Percentiles rank a stretch among this genome's conserved stretches.
These are phyloP conservation scores for Suncus etruscus DNA, from an alignment of 2,113 vertebrate species.

Conservation along the genomic window DNA sequence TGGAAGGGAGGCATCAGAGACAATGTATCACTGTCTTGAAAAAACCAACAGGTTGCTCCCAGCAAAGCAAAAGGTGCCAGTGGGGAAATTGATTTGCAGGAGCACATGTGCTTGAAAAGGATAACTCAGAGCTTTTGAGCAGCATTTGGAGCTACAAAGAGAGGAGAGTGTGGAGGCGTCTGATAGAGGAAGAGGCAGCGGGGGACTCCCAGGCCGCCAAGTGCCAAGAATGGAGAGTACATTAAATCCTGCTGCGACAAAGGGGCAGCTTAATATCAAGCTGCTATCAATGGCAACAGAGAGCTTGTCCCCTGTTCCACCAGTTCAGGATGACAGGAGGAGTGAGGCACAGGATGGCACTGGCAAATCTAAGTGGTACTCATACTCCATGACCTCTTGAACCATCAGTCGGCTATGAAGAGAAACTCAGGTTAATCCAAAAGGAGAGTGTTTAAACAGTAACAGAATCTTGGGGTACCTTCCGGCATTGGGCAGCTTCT, in stretches of 20 bases:
- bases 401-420: not conserved
- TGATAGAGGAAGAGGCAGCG: constrained; percentile 76
- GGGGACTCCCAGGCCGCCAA: constrained; percentile 36
- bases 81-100: constrained; percentile 75
- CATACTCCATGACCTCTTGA: fast-evolving
- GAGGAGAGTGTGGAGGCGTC: constrained; percentile 52
- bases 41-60: constrained; percentile 80
- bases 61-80: constrained; percentile 75
- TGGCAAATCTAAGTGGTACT: not conserved
- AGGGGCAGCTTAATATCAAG: constrained; percentile 26
- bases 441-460: not conserved
- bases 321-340: not conserved
- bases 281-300: constrained; percentile 3
- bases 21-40: constrained; percentile 32
- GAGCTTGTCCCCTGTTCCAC: not conserved
- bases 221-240: constrained; percentile 69
- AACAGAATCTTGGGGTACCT: not conserved
- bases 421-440: not conserved
- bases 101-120: constrained; percentile 75
- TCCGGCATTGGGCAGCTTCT: not conserved
- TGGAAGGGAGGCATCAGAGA: not conserved
- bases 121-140: constrained; percentile 79
- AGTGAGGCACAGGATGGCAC: fast-evolving
- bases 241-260: constrained; percentile 9
- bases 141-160: constrained; percentile 67